Conservation (phyloP, 2,797 vertebrate genomes). For the Oreochromis mossambicus region DNA sequence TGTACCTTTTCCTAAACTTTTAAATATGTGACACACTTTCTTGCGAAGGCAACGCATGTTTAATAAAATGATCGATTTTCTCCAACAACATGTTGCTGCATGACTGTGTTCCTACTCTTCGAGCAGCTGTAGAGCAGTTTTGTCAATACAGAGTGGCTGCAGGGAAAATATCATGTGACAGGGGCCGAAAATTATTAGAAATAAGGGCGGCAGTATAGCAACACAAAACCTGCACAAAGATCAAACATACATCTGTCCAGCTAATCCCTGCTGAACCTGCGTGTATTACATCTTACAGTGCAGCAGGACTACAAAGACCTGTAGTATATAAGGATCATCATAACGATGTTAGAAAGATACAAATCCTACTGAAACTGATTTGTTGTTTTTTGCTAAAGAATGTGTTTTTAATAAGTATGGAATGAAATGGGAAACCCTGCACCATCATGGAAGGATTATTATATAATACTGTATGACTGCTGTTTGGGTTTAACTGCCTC, state of each 20-base stretch:
- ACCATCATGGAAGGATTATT: neutral
- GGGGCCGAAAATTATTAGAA: slow-evolving; percentile 16
- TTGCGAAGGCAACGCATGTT: neutral
- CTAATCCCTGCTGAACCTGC: neutral
- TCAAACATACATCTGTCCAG: neutral
- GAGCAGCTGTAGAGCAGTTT: slow-evolving; percentile 37
- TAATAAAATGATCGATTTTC: slow-evolving; percentile 9
- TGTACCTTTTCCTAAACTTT: neutral
- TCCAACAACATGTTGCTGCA: slow-evolving; percentile 41
- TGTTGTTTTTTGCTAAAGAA: neutral
- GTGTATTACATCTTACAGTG: neutral
- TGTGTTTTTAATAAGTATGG: neutral
- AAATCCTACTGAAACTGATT: neutral
- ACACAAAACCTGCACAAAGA: slow-evolving; percentile 32
- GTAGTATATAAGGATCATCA: neutral
- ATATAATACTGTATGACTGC: neutral
- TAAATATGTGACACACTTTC: neutral
- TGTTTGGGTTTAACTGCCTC: neutral
- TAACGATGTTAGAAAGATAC: neutral
- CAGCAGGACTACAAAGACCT: neutral
- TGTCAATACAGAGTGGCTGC: slow-evolving; percentile 58
- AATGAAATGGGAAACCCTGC: neutral
- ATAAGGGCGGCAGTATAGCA: slow-evolving; percentile 29
- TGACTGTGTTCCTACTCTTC: neutral
- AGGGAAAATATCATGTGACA: slow-evolving; percentile 65